Conservation (phyloP, 2,113 vertebrate genomes). For the Orycteropus afer region DNA sequence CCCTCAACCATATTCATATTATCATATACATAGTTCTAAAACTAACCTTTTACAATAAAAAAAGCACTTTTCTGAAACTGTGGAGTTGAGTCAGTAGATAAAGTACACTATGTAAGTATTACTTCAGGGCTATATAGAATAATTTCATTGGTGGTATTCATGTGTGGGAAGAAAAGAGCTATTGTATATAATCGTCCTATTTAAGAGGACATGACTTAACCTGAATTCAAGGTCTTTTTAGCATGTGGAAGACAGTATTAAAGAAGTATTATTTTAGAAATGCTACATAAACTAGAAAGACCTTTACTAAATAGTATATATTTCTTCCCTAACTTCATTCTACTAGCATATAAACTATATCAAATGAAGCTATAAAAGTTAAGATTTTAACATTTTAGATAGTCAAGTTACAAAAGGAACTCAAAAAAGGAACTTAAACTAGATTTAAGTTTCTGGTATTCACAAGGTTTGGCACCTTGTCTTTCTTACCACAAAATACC, state of each 20-base stretch:
- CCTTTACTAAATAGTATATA: conserved; percentile 18
- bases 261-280: conserved; percentile 44
- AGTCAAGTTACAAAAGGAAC: neutral
- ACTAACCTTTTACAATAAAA: neutral
- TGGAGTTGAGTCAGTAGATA: neutral
- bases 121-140: neutral
- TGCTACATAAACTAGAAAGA: neutral
- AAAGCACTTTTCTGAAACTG: neutral
- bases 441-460: neutral
- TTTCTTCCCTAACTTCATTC: neutral
- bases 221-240: neutral
- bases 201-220: conserved; percentile 1
- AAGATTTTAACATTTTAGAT: neutral
- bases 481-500: neutral
- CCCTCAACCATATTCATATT: neutral
- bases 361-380: neutral
- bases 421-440: neutral
- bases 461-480: neutral
- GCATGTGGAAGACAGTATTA: neutral
- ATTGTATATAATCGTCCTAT: neutral
- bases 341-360: conserved; percentile 15
- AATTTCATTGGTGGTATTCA: conserved; percentile 25
- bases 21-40: neutral
- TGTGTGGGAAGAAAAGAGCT: neutral
- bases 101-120: neutral